Base-by-base conservation (phyloP, 2,797 vertebrate genomes). In the Neopelma chrysocephalum region DNA sequence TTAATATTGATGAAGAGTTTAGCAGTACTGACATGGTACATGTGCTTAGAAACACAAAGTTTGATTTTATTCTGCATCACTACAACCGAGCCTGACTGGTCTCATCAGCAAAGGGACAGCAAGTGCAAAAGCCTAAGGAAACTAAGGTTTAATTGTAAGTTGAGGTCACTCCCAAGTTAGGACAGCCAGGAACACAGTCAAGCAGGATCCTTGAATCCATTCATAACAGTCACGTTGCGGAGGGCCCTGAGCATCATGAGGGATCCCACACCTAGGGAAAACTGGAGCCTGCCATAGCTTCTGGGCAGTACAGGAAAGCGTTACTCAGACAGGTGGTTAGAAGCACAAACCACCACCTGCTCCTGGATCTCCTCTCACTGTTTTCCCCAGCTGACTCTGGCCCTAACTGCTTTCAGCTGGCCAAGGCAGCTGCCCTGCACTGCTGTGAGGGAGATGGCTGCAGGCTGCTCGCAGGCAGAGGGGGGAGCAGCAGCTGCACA, bases 321-420 rank as follows among this genome's bases (percentile, higher is more conserved):
- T 73, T 86, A 48, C 58, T 93, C 87, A 26, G 72, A 86, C 95
- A 93, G 89, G 94, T 95, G 92, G 87, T 61, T 51, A 72, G 87
- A 82, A 71, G 69, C 79, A 61, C 54, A 68, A 91, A 45, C 85
- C 61, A 73, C 84, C 95, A 96, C 91, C 91, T 95, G 95, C 87
- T 96, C 87, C 92, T 92, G 91, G 87, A 90, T 94, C 94, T 90
- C 89, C 38, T 14, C 72, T 75, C 6, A 0, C 65, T 45, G 69
- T 34, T 81, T 47, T 80, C 60, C 79, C 78, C 84, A 78, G 90
- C 87, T 65, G 75, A 83, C 79, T 91, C 77, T 71, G 94, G 89
- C 84, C 92, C 57, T 58, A 40, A 42, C 79, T 76, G 79, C 91
- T 72, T 87, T 94, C 92, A 93, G 92, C 89, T 76, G 89, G 94